phyloP scores from a whole-genome alignment of 2,797 vertebrate species.

The Danio kyathit region DNA sequence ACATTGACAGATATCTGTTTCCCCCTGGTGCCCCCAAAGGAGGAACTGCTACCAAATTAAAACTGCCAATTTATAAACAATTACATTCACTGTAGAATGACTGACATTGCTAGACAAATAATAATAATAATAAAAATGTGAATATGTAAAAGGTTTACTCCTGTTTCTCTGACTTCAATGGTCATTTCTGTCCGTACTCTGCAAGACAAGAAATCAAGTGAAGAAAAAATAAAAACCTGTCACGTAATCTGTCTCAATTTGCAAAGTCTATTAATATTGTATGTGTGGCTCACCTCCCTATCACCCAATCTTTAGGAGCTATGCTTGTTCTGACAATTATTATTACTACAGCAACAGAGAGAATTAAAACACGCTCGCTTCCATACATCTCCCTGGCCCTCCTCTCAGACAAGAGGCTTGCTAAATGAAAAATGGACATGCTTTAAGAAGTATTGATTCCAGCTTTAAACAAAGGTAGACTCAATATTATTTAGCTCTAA shows the following conservation, averaged over 20 bases:
- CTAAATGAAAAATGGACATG: slow-evolving; percentile 89
- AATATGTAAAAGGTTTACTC: background rate
- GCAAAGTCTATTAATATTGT: slow-evolving; percentile 84
- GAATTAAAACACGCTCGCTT: slow-evolving; percentile 79
- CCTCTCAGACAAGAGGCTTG: slow-evolving; percentile 81
- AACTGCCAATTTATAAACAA: slow-evolving; percentile 54
- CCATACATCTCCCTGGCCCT: slow-evolving; percentile 83
- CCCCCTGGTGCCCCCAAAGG: slow-evolving; percentile 81
- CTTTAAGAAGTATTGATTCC: slow-evolving; percentile 88
- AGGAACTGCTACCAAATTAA: slow-evolving; percentile 75
- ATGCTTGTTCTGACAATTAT: slow-evolving; percentile 83
- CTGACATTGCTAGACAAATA: background rate
- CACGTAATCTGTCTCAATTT: slow-evolving; percentile 82
- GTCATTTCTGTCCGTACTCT: slow-evolving; percentile 47
- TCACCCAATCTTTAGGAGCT: slow-evolving; percentile 79
- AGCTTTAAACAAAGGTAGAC: slow-evolving; percentile 89
- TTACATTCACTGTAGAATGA: background rate
- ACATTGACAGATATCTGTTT: slow-evolving; percentile 82
- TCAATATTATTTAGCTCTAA: slow-evolving; percentile 90
- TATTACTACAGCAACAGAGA: slow-evolving; percentile 79
- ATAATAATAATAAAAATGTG: no score
- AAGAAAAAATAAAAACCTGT: slow-evolving; percentile 65
- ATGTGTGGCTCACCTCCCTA: slow-evolving; percentile 74
- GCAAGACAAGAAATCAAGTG: slow-evolving; percentile 12
- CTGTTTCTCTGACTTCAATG: slow-evolving; percentile 55